Evolutionary conservation across 1,140 invertebrate species (phyloP).

Genomic region (Papilio machaon): DNA sequence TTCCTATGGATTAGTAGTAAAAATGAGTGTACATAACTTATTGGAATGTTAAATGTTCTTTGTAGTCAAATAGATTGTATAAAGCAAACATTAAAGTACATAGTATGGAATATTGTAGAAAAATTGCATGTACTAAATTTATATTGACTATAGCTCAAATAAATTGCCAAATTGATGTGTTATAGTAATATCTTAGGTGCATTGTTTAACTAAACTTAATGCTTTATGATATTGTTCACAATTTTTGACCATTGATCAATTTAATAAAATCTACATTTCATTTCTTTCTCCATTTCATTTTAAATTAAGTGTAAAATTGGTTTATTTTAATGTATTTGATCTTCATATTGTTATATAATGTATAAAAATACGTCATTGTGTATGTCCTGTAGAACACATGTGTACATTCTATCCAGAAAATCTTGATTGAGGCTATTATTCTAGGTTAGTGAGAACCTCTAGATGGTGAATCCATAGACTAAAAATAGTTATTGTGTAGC

Average conservation of each 20-base stretch:
- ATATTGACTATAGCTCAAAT: conserved; percentile 40
- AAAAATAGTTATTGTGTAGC: conserved; percentile 11
- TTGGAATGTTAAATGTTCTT: conserved; percentile 3
- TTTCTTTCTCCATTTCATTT: neutral
- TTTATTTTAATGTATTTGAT: neutral
- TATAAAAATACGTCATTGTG: neutral
- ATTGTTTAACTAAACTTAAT: neutral
- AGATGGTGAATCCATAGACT: neutral
- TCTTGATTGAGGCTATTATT: conserved; percentile 28
- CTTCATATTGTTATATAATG: neutral
- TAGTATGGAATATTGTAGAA: conserved; percentile 19
- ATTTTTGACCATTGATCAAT: neutral
- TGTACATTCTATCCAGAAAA: neutral
- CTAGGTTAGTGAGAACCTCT: neutral
- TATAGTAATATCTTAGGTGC: conserved; percentile 15
- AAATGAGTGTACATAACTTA: neutral
- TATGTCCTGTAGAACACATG: neutral
- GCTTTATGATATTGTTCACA: neutral
- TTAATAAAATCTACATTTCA: neutral
- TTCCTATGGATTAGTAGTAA: neutral
- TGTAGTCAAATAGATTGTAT: neutral
- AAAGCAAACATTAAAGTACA: conserved; percentile 11
- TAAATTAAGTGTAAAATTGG: neutral
- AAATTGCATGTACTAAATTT: conserved; percentile 23
- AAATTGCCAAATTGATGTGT: conserved; percentile 45